Base-by-base conservation (phyloP, 2,113 vertebrate species). In the Grallaria varia region DNA sequence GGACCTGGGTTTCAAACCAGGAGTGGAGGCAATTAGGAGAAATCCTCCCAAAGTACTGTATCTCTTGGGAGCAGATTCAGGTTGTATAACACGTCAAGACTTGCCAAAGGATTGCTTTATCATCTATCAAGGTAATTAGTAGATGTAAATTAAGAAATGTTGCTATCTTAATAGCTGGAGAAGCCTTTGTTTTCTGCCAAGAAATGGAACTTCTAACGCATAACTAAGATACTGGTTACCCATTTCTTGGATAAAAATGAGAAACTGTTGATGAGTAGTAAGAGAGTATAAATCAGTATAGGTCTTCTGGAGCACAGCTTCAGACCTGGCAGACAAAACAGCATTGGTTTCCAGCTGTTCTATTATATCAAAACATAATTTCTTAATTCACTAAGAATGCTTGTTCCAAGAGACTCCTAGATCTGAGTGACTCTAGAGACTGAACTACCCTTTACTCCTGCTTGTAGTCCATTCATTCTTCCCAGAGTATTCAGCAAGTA, bases 1-100 rank as follows among this genome's bases (percentile, higher is more conserved):
- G 96, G 99, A 99, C 93, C 97, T 99, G 89, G 99, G 99, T 60
- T 99, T 99, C 98, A 99, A 99, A 96, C 98, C 99, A 63, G 99
- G 99, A n/a, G 98, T 99, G 31, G 99, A 99, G 14, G 97, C 98
- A 72, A 98, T 99, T 96, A 98, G 99, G 67, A 99, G 98, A 77
- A 98, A 97, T 84, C 98, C 98, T 58, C 99, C 99, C 60, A 99
- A 99, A 98, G 97, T 99, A 17, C 75, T 99, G 47, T 99, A 99
- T 96, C 98, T 99, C 53, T 94, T 99, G 62, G 99, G 99, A 95
- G 99, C 99, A 55, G 99, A 99, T 93, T 98, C 97, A 0, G 99
- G 98, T 78, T 99, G 99, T 96, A 92, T 99, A 96, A 99, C 98
- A 69, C 98, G 98, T 94, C 98, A 98, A n/a, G 99, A 99, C 96